These are phyloP conservation scores for Epinephelus lanceolatus DNA, from an alignment of 2,113 vertebrate genomes.

Conservation along the genomic window DNA sequence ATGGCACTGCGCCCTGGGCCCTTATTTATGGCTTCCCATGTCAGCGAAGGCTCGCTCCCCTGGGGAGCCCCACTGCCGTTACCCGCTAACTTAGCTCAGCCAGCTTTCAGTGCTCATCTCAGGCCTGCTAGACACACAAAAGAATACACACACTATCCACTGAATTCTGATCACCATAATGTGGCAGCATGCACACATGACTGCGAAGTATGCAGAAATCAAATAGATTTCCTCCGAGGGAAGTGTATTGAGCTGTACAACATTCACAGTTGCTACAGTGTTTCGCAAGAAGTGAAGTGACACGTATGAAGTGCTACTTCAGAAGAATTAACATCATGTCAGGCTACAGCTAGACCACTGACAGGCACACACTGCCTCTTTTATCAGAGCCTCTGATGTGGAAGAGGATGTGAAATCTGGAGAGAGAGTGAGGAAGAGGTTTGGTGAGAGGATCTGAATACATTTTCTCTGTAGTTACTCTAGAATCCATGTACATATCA, in stretches of 20 bases:
- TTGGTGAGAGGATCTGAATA: slow-evolving; percentile 74
- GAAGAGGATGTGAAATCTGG: slow-evolving; percentile 83
- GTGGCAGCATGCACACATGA: slow-evolving; percentile 50
- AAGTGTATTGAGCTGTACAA: slow-evolving; percentile 60
- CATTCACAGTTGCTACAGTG: slow-evolving; percentile 49
- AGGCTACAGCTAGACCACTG: slow-evolving; percentile 41
- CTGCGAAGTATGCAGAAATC: slow-evolving; percentile 59
- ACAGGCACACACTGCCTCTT: slow-evolving; percentile 74
- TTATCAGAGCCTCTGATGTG: slow-evolving; percentile 77
- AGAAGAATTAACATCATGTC: slow-evolving; percentile 75
- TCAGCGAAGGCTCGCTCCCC: slow-evolving; percentile 80
- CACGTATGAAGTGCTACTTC: slow-evolving; percentile 71
- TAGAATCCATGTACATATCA: slow-evolving; percentile 81
- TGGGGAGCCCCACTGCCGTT: slow-evolving; percentile 68
- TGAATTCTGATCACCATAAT: slow-evolving; percentile 53
- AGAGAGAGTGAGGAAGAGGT: slow-evolving; percentile 77
- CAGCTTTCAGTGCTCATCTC: slow-evolving; percentile 46
- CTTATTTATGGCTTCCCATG: slow-evolving; percentile 88
- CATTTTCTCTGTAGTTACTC: slow-evolving; percentile 73
- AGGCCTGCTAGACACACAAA: slow-evolving; percentile 46
- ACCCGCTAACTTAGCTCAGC: slow-evolving; percentile 50
- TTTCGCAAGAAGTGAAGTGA: slow-evolving; percentile 60
- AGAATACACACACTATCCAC: slow-evolving; percentile 36
- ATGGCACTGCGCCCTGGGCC: slow-evolving; percentile 77
- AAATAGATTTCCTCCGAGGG: slow-evolving; percentile 49